Conservation (phyloP, 1,140 invertebrate species). For the Drosophila ogumai region DNA sequence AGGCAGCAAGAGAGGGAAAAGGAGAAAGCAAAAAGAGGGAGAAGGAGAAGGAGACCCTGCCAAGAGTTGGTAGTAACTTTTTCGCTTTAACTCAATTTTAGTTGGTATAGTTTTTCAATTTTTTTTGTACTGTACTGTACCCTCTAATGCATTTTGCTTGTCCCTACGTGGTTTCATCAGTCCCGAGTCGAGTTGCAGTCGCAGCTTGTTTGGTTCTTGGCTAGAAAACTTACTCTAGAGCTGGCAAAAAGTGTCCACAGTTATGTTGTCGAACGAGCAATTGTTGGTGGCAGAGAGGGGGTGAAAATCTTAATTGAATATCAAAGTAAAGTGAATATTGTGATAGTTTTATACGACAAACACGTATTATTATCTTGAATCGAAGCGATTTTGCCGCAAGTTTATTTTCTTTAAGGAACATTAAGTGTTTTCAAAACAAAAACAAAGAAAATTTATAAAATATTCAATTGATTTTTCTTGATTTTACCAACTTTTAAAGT, state of each 20-base stretch:
- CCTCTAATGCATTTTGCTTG: conserved; percentile 78
- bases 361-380: neutral
- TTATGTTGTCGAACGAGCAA: conserved; percentile 9
- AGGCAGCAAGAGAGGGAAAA: conserved; percentile 4
- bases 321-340: neutral
- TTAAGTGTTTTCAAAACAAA: neutral
- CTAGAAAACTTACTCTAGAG: conserved; percentile 26
- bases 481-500: conserved; percentile 11
- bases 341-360: neutral
- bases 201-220: conserved; percentile 40
- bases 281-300: neutral
- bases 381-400: neutral
- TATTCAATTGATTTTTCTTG: conserved; percentile 16
- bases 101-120: conserved; percentile 69
- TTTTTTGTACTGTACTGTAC: conserved; percentile 1
- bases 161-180: conserved; percentile 56
- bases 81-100: conserved; percentile 77
- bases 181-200: conserved; percentile 31
- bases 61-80: conserved; percentile 61
- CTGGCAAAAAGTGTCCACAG: conserved; percentile 21
- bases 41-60: neutral
- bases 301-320: conserved; percentile 25
- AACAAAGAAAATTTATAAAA: neutral
- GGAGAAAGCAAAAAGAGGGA: neutral
- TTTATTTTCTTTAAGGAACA: neutral